A percentile compares a stretch with the other conserved stretches of the same genome.
phyloP scores from a whole-genome alignment of 92 coral and sea anemone species.

The Plumapathes pennacea region DNA sequence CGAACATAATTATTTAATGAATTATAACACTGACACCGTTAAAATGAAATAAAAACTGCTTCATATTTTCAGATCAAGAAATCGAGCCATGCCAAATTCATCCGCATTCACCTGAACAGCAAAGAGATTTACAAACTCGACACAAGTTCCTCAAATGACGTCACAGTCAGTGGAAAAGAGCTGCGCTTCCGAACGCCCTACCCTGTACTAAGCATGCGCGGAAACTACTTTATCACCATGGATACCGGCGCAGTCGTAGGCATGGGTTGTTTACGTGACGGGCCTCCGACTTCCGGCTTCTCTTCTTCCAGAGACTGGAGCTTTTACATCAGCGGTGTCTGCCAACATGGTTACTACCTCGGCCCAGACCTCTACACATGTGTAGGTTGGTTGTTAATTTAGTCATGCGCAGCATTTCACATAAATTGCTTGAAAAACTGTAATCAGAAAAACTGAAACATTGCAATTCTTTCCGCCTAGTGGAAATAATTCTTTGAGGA shows the following conservation, averaged over 20 bases:
- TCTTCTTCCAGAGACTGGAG: conserved; percentile 16
- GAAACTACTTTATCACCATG: conserved; percentile 38
- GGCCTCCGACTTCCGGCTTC: conserved; percentile 43
- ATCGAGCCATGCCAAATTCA: conserved; percentile 30
- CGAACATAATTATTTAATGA: too few species aligned
- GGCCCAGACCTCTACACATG: too few species aligned
- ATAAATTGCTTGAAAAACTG: too few species aligned
- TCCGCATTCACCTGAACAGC: conserved; percentile 17
- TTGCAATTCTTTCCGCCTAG: too few species aligned
- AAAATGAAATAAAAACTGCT: too few species aligned
- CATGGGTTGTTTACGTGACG: conserved; percentile 37
- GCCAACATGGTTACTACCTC: too few species aligned
- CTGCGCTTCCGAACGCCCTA: conserved; percentile 26
- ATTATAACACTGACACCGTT: too few species aligned
- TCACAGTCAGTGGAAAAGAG: conserved; percentile 9
- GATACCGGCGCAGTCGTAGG: conserved; percentile 48
- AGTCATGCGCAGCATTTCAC: too few species aligned
- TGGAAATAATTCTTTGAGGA: too few species aligned
- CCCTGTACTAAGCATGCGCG: conserved; percentile 48
- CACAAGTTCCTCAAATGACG: conserved; percentile 37
- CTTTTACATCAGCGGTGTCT: too few species aligned
- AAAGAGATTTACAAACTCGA: conserved; percentile 40
- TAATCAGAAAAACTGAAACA: too few species aligned
- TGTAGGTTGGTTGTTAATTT: too few species aligned
- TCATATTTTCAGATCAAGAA: conserved; percentile 44